Conservation (phyloP, 2,113 vertebrate species). For the Sturnus vulgaris region DNA sequence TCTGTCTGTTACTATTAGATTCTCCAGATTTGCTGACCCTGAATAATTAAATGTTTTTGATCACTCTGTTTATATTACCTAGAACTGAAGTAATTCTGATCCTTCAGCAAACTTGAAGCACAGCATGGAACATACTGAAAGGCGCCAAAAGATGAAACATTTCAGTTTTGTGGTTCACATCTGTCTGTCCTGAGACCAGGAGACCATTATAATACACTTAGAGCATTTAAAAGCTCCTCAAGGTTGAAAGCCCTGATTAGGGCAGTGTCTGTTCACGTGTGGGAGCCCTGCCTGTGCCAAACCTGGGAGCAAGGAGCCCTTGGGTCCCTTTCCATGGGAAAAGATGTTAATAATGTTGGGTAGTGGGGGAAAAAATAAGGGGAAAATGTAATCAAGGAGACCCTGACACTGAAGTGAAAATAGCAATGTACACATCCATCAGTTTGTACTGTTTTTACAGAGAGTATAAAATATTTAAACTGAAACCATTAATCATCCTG, state of each 20-base stretch:
- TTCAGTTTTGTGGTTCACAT: slow-evolving; percentile 67
- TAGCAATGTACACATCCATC: slow-evolving; percentile 45
- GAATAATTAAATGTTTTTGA: slow-evolving; percentile 65
- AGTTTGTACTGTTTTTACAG: slow-evolving; percentile 55
- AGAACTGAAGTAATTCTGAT: slow-evolving; percentile 71
- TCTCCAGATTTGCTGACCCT: slow-evolving; percentile 51
- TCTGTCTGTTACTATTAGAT: slow-evolving; percentile 58
- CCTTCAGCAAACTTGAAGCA: slow-evolving; percentile 67
- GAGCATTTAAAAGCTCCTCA: slow-evolving; percentile 59
- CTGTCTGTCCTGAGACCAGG: slow-evolving; percentile 63
- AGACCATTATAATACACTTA: slow-evolving; percentile 67
- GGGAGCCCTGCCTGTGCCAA: neutral
- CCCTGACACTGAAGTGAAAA: neutral
- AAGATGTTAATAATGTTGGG: neutral
- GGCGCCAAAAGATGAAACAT: slow-evolving; percentile 68
- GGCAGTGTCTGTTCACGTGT: slow-evolving; percentile 25
- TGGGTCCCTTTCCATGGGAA: neutral
- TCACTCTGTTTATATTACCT: slow-evolving; percentile 62
- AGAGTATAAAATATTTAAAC: slow-evolving; percentile 65
- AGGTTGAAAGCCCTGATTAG: slow-evolving; percentile 59
- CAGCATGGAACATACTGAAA: slow-evolving; percentile 65
- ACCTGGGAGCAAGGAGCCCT: neutral
- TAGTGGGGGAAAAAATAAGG: neutral
- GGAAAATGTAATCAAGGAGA: slow-evolving; percentile 28
- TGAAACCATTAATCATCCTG: slow-evolving; percentile 53